A percentile compares a stretch with the other conserved stretches of the same genome.
Conservation (phyloP, 1,140 invertebrate genomes). For the Grapholita molesta region DNA sequence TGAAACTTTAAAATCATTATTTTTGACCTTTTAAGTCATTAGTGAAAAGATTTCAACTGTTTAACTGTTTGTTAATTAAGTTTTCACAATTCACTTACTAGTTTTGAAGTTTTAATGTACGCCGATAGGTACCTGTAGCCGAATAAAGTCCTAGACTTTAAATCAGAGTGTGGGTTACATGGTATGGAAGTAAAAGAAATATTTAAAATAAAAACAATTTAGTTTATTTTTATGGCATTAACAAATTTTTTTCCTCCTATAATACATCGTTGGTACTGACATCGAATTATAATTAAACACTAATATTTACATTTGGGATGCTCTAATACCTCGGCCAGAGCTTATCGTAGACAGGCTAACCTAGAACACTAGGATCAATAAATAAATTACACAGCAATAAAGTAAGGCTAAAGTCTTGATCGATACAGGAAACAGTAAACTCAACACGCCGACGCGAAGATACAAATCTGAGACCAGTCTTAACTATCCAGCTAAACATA, state of each 20-base stretch:
- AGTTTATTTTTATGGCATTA: constrained; percentile 74
- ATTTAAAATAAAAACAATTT: constrained; percentile 76
- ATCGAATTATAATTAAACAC: constrained; percentile 61
- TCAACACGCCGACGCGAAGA: constrained; percentile 50
- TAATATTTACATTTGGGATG: constrained; percentile 66
- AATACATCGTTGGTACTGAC: constrained; percentile 75
- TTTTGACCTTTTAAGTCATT: too few species aligned
- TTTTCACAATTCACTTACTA: neutral
- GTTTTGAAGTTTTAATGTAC: neutral
- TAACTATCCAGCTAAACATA: constrained; percentile 55
- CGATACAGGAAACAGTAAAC: constrained; percentile 49
- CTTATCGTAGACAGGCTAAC: constrained; percentile 53
- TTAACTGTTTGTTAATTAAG: neutral
- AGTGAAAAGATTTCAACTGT: too few species aligned
- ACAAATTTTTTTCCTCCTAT: constrained; percentile 66
- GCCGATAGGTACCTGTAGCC: too few species aligned
- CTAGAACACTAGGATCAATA: constrained; percentile 54
- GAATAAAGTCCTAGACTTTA: too few species aligned
- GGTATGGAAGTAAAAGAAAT: constrained; percentile 52
- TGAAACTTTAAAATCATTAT: too few species aligned
- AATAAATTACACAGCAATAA: constrained; percentile 59
- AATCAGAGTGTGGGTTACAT: constrained; percentile 3
- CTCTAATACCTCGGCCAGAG: constrained; percentile 55
- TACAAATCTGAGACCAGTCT: constrained; percentile 40
- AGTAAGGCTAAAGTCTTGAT: constrained; percentile 33